Base-by-base conservation (phyloP, 2,797 vertebrate genomes). In the Takifugu ocellatus region DNA sequence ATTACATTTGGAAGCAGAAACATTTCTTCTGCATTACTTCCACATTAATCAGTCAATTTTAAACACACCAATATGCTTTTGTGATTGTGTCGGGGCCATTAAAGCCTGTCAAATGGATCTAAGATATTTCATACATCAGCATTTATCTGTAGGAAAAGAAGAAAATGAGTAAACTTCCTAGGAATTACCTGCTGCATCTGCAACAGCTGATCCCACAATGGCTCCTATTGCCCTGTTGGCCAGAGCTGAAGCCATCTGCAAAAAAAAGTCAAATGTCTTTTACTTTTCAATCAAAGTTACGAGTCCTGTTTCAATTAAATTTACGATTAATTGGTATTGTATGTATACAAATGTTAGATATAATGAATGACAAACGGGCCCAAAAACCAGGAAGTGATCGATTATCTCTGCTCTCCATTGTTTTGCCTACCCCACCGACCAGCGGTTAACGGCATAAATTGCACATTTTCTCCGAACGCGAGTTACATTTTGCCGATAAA, bases 171-270 rank as follows among this genome's bases (percentile, higher is more conserved):
- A 0, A 12, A 27, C 5, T 15, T 21, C 51, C 21, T n/a, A 9
- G 36, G 15, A 14, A 8, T 51, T 81, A 91, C 91, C 90, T 87
- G 91, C 91, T 62, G 91, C 87, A 77, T 92, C 91, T 46, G 88
- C 91, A 42, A 90, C 88, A 50, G 91, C 82, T 42, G 90, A 86
- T 56, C 91, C 91, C 6, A 91, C 68, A 10, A 92, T 86, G 54
- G 90, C 90, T 70, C 90, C 91, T 11, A 91, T 7, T 3, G 86
- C 89, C 78, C 90, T 87, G 79, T 87, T 76, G 12, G 75, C 70
- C 74, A 90, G 67, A 84, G 79, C 51, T 58, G 81, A 54, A 29
- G 88, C 58, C 90, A 92, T 92, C 89, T 91, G 74, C 12, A 49
- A 70, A 16, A 21, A 49, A 70, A 16, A 21, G 17, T 8, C 1